Evolutionary conservation across 2,888 invertebrate species (phyloP), one percentile per base, ranked within the genome.

Genomic region (Rhogogaster chlorosoma): DNA sequence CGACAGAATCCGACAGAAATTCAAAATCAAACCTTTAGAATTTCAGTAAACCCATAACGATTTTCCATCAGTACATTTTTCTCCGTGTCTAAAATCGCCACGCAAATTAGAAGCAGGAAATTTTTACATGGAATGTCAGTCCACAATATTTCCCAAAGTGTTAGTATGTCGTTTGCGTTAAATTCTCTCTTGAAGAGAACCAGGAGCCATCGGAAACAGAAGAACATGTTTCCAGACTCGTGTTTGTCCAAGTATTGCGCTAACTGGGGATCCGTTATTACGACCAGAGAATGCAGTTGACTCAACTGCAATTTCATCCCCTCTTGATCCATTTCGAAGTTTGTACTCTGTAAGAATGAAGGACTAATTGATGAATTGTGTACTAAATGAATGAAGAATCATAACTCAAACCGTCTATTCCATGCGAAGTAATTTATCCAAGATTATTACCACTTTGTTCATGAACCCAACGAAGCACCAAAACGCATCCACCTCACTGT

Each of bases 381-480:
- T 45, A 10, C 42, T 45, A 12, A 45, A 45, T 45, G 12, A 53
- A n/a, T 53, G 1, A n/a, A n/a, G n/a, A 6, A n/a, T 53, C 7
- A 53, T 5, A 53, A 70, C n/a, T 15, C 32, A 29, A 9, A 53
- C 22, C 5, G 18, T 38, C 26, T 12, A 3, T 26, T 61, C 1
- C 26, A 12, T 84, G 38, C 36, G 75, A 38, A 70, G 42, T 78
- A 49, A 78, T n/a, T 32, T 7, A 32, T 80, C 36, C 22, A 88
- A 71, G 10, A 78, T 78, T 9, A 96, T 95, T 93, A 98, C 98
- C 93, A 99, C 97, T 95, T 96, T 96, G 86, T 99, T 97, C 99
- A 99, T 99, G 90, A 99, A 98, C 10, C 99, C 99, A 57, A 98
- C 99, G 93, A 99, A 99, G 94, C 99, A 99, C 99, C 99, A 99